Conservation (phyloP, 2,113 vertebrate genomes). For the Macaca mulatta region DNA sequence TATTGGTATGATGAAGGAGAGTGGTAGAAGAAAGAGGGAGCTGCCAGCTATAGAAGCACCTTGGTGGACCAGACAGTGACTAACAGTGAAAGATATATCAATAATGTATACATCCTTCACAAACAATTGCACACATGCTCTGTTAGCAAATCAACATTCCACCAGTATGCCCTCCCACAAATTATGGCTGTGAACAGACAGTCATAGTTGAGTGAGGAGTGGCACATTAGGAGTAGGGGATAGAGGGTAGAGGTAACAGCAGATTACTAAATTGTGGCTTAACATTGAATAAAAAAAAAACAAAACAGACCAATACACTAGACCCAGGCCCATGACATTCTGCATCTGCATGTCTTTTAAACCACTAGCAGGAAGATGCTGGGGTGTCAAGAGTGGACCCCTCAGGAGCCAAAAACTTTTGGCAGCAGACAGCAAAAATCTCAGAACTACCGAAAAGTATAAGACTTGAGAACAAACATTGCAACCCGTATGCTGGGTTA, state of each 20-base stretch:
- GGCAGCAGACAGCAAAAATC: neutral
- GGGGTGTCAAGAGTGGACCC: neutral
- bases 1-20: neutral
- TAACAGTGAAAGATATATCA: neutral
- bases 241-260: neutral
- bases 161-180: neutral
- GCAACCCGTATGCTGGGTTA: neutral
- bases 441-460: neutral
- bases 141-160: neutral
- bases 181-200: neutral
- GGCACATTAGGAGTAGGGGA: neutral
- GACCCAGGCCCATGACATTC: neutral
- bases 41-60: neutral
- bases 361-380: neutral
- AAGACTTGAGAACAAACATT: neutral
- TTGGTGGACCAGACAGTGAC: neutral
- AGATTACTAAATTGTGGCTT: neutral
- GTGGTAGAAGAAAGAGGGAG: neutral
- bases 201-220: neutral
- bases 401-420: neutral
- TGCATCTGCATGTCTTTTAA: neutral
- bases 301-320: neutral
- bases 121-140: neutral
- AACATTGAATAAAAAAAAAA: neutral
- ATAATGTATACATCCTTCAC: neutral